These are phyloP conservation scores for Spisula subtruncata DNA, from an alignment of 2,888 invertebrate species.

Conservation along the genomic window DNA sequence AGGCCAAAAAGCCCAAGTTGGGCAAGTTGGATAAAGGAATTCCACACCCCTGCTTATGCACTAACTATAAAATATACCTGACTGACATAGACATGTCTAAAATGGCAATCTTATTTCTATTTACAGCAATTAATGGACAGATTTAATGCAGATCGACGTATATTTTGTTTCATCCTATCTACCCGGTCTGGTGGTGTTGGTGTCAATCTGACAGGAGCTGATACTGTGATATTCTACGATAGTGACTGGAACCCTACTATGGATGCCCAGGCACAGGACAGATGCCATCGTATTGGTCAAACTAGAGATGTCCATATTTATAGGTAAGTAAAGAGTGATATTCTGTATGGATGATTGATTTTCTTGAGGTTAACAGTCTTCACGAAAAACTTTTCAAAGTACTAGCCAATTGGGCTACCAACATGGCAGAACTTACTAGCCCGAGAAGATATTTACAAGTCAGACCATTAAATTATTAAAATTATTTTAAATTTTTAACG, in stretches of 20 bases:
- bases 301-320: conserved; percentile 99
- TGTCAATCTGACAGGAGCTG: conserved; percentile 99
- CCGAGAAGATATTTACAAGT: no score
- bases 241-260: conserved; percentile 99
- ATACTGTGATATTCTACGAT: conserved; percentile 99
- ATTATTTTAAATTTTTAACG: no score
- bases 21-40: no score
- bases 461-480: no score
- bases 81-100: neutral
- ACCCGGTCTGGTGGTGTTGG: conserved; percentile 99
- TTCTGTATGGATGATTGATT: no score
- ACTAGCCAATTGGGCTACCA: no score
- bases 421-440: no score
- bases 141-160: conserved; percentile 97
- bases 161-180: conserved; percentile 99
- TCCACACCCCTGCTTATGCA: no score
- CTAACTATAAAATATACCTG: no score
- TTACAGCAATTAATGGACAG: conserved; percentile 95
- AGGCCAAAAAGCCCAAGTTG: no score
- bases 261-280: conserved; percentile 95
- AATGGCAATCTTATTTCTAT: neutral
- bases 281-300: conserved; percentile 99
- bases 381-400: no score
- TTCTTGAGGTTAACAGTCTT: no score
- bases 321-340: conserved; percentile 88